These are phyloP conservation scores for Antitype chi DNA, from an alignment of 2,888 invertebrate species.

Conservation along the genomic window DNA sequence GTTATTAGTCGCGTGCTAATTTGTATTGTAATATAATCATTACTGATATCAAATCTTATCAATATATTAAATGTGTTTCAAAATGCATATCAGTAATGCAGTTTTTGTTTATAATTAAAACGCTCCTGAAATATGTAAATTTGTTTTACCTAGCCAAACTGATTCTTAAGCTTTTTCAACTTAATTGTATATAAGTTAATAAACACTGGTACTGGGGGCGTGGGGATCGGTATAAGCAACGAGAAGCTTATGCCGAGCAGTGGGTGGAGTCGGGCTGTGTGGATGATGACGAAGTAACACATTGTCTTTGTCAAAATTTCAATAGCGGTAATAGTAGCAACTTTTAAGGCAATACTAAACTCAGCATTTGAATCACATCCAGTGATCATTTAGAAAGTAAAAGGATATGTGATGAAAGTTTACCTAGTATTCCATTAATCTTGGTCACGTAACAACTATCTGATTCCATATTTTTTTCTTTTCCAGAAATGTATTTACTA, in stretches of 20 bases:
- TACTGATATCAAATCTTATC: not conserved
- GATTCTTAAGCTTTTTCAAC: not conserved
- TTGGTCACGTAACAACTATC: not conserved
- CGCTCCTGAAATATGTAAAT: not conserved
- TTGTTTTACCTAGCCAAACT: not conserved
- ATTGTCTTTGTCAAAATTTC: not conserved
- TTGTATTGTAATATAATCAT: not conserved
- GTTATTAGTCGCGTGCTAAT: not conserved
- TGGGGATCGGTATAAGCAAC: not conserved
- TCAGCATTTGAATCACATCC: too few species aligned
- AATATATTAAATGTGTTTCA: too few species aligned
- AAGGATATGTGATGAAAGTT: not conserved
- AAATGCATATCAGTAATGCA: not conserved
- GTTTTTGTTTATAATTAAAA: not conserved
- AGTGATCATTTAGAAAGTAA: too few species aligned
- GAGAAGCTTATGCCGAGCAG: too few species aligned
- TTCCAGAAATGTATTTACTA: slow-evolving; percentile 85
- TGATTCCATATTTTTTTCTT: slow-evolving; percentile 14
- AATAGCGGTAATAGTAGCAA: not conserved
- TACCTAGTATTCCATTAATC: not conserved
- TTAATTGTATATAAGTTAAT: not conserved
- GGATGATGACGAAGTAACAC: not conserved
- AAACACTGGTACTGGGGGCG: not conserved
- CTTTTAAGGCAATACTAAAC: not conserved
- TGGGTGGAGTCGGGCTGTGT: not conserved